phyloP scores from a whole-genome alignment of 2,797 vertebrate species.

The Sciaenops ocellatus region DNA sequence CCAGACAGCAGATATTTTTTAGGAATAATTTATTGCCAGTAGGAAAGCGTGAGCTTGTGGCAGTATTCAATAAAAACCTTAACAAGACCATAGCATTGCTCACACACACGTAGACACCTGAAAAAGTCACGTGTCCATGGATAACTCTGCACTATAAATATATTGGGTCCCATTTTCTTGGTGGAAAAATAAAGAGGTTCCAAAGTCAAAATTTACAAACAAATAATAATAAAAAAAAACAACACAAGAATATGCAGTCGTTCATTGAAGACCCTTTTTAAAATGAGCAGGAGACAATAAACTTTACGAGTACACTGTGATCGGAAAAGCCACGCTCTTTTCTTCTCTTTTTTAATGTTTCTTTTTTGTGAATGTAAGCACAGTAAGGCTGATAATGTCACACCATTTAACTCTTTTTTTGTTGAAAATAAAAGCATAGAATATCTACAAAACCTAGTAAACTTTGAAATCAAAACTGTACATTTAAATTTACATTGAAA shows the following conservation, averaged over 20 bases:
- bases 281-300: slow-evolving; percentile 85
- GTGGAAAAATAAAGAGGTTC: slow-evolving; percentile 89
- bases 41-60: slow-evolving; percentile 99
- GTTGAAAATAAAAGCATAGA: slow-evolving; percentile 91
- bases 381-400: slow-evolving; percentile 89
- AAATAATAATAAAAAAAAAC: slow-evolving; percentile 73
- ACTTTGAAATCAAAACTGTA: slow-evolving; percentile 99
- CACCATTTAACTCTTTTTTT: slow-evolving; percentile 85
- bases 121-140: slow-evolving; percentile 85
- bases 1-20: slow-evolving; percentile 86
- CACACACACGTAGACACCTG: slow-evolving; percentile 84
- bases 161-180: slow-evolving; percentile 91
- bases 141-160: slow-evolving; percentile 90
- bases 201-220: slow-evolving; percentile 88
- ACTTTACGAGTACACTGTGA: slow-evolving; percentile 84
- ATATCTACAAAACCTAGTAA: slow-evolving; percentile 96
- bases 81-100: slow-evolving; percentile 96
- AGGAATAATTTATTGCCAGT: slow-evolving; percentile 99
- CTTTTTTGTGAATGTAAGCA: slow-evolving; percentile 82
- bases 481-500: slow-evolving; percentile 97
- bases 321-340: slow-evolving; percentile 78
- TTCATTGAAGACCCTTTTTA: slow-evolving; percentile 90
- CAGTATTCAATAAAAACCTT: slow-evolving; percentile 99
- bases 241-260: slow-evolving; percentile 90
- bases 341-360: slow-evolving; percentile 61